Conservation (phyloP, 1,140 invertebrate species). For the Venturia canescens region DNA sequence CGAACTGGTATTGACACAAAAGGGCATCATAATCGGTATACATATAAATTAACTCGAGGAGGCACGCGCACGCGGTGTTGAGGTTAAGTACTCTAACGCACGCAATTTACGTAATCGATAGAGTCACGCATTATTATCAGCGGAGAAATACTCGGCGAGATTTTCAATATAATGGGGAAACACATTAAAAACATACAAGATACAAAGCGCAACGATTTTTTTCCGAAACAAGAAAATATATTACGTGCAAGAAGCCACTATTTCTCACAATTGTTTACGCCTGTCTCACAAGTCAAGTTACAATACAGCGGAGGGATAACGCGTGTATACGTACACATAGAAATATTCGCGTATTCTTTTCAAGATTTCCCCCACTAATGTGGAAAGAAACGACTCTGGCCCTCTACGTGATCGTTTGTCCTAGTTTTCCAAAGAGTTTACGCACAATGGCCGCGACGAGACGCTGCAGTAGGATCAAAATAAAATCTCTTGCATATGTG, state of each 20-base stretch:
- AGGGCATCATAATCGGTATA: not conserved
- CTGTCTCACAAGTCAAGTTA: not conserved
- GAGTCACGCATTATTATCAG: conserved; percentile 1
- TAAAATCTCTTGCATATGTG: too few relatives aligned
- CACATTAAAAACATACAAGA: too few relatives aligned
- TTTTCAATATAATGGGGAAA: too few relatives aligned
- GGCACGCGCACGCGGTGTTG: not conserved
- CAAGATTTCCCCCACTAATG: not conserved
- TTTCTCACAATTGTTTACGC: conserved; percentile 7
- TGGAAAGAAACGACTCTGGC: too few relatives aligned
- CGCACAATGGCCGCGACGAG: too few relatives aligned
- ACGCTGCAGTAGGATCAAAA: too few relatives aligned
- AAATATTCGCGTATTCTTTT: not conserved
- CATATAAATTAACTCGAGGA: not conserved
- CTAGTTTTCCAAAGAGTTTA: conserved; percentile 49
- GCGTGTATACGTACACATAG: not conserved
- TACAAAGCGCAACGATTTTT: too few relatives aligned
- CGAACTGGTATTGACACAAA: not conserved
- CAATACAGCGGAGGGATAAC: not conserved
- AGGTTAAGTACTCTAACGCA: not conserved
- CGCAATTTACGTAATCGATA: not conserved
- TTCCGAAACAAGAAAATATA: not conserved
- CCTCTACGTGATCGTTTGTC: conserved; percentile 44
- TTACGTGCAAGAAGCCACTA: not conserved
- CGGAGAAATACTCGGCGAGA: not conserved